phyloP scores from a whole-genome alignment of 2,797 vertebrate genomes.

The Megaceryle alcyon region DNA sequence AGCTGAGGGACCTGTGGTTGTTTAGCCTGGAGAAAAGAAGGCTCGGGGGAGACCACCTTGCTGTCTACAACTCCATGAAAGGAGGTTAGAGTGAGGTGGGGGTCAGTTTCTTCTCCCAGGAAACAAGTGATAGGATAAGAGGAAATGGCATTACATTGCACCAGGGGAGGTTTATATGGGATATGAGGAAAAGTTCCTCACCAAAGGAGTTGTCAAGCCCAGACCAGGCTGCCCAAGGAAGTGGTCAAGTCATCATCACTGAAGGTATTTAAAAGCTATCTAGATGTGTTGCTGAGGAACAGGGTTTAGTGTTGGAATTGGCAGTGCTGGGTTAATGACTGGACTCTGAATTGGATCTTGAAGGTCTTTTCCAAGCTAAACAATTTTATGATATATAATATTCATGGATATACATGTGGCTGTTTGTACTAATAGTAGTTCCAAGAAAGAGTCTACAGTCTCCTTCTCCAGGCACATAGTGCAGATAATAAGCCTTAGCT shows the following conservation, averaged over 20 bases:
- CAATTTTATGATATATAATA: not conserved
- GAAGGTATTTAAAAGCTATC: fast-evolving
- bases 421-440: not conserved
- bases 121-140: not conserved
- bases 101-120: fast-evolving
- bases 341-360: not conserved
- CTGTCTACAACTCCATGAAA: not conserved
- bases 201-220: fast-evolving
- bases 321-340: fast-evolving
- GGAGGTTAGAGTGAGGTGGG: fast-evolving
- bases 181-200: not conserved
- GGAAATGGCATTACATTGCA: fast-evolving
- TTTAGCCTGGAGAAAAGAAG: not conserved
- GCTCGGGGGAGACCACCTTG: fast-evolving
- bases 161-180: not conserved
- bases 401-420: not conserved
- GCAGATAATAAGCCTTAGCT: not conserved
- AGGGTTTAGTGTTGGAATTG: not conserved
- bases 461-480: not conserved
- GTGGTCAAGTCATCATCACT: not conserved
- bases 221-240: not conserved
- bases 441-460: not conserved
- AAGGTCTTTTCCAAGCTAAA: not conserved
- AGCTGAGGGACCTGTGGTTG: fast-evolving
- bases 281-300: no score